phyloP scores from a whole-genome alignment of 2,113 vertebrate species.

The Circaetus gallicus region DNA sequence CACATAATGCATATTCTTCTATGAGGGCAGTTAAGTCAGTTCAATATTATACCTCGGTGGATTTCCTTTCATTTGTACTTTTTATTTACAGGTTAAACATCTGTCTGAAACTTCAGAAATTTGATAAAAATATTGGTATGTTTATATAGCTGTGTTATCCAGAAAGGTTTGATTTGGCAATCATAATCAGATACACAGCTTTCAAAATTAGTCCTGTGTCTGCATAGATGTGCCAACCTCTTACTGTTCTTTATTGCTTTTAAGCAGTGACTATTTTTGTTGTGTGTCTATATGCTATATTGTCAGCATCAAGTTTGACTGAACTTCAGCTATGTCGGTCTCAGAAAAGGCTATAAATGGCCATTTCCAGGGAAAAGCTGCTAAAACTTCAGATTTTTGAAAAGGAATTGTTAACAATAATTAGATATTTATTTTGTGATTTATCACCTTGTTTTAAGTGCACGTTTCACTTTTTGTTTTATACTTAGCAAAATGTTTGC shows the following conservation, averaged over 20 bases:
- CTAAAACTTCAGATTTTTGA: neutral
- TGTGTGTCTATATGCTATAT: neutral
- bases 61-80: neutral
- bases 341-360: neutral
- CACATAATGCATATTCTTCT: neutral
- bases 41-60: neutral
- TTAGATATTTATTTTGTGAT: neutral
- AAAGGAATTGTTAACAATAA: neutral
- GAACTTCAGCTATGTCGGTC: neutral
- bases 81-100: neutral
- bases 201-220: neutral
- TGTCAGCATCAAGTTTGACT: neutral
- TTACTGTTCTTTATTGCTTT: neutral
- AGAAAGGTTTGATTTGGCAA: neutral
- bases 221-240: neutral
- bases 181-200: neutral
- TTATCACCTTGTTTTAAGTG: neutral
- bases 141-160: neutral
- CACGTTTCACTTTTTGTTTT: constrained; percentile 18
- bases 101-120: neutral
- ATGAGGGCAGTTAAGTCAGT: neutral
- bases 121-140: neutral
- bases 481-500: constrained; percentile 84
- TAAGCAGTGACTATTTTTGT: neutral
- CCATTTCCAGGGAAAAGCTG: neutral